Base-by-base conservation (phyloP, 2,113 vertebrate genomes). In the Cyanistes caeruleus region DNA sequence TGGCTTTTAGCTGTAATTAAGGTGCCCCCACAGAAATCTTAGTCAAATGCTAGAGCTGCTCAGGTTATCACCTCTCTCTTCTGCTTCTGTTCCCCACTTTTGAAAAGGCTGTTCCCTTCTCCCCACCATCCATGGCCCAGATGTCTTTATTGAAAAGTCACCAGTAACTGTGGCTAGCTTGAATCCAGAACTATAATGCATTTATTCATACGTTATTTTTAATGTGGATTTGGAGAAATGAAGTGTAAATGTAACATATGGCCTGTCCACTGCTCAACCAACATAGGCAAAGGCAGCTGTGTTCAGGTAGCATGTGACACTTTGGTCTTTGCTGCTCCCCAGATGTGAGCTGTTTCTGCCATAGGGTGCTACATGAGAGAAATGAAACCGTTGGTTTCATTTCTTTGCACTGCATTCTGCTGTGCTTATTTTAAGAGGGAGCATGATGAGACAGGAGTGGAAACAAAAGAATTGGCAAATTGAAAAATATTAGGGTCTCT, bases 311-410 rank as follows among this genome's bases (percentile, higher is more conserved):
- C 88, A 87, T 20, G 23, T 96, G 96, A 94, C 73, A 73, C 41
- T 64, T 67, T 15, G 68, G 37, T 77, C 74, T 70, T 84, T 89
- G 79, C 92, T 85, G 16, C 49, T 73, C 10, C 72, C 74, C 96
- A 94, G 95, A 88, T 90, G 88, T 56, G 52, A 37, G 23, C 10
- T 59, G 62, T 80, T 95, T 90, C 70, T 87, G 30, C 63, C 60
- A 78, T 52, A 69, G 95, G 53, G 83, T 95, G 85, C 72, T 53
- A 30, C 30, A 16, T 15, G 37, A 70, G 63, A 53, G 95, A 97
- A 97, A 81, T 22, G 97, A 97, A 97, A 97, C 94, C 1, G 0
- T 0, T 24, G 43, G 91, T 97, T 97, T 97, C 93, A 73, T 96
- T 96, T 94, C 95, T 97, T 80, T 25, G 31, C 25, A 28, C 28